A percentile compares a stretch with the other conserved stretches of the same genome.
phyloP scores from a whole-genome alignment of 2,888 invertebrate species.

The Cantharis lateralis region DNA sequence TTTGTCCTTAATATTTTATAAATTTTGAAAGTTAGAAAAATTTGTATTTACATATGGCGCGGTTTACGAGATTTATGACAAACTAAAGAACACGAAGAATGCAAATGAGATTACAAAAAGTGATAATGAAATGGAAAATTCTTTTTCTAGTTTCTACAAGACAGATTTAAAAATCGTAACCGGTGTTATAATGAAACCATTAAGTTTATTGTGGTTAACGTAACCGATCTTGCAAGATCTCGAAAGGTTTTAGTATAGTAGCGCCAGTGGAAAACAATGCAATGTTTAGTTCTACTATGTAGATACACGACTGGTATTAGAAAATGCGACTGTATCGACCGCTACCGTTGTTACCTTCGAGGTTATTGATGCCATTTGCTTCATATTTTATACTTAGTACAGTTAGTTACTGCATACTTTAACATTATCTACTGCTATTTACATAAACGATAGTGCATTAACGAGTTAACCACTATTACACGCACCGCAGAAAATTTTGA shows the following conservation, averaged over 20 bases:
- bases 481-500: background rate
- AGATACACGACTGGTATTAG: constrained; percentile 34
- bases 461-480: constrained; percentile 2
- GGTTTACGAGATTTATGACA: background rate
- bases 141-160: constrained; percentile 25
- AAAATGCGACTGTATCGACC: constrained; percentile 39
- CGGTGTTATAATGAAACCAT: constrained; percentile 49
- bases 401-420: constrained; percentile 22
- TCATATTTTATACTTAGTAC: constrained; percentile 26
- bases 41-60: background rate
- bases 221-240: constrained; percentile 43
- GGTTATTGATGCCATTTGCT: constrained; percentile 27
- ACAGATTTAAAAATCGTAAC: constrained; percentile 44
- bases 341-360: constrained; percentile 43
- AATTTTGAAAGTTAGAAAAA: background rate
- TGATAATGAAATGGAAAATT: background rate
- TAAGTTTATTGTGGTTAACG: constrained; percentile 48
- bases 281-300: constrained; percentile 38
- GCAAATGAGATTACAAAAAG: background rate
- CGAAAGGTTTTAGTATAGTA: constrained; percentile 26
- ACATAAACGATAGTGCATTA: constrained; percentile 11
- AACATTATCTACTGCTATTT: constrained; percentile 21
- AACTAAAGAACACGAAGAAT: constrained; percentile 14
- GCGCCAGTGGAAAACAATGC: constrained; percentile 39
- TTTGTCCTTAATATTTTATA: background rate